Base-by-base conservation (phyloP, 2,797 vertebrate species). In the Apodemus agrarius region DNA sequence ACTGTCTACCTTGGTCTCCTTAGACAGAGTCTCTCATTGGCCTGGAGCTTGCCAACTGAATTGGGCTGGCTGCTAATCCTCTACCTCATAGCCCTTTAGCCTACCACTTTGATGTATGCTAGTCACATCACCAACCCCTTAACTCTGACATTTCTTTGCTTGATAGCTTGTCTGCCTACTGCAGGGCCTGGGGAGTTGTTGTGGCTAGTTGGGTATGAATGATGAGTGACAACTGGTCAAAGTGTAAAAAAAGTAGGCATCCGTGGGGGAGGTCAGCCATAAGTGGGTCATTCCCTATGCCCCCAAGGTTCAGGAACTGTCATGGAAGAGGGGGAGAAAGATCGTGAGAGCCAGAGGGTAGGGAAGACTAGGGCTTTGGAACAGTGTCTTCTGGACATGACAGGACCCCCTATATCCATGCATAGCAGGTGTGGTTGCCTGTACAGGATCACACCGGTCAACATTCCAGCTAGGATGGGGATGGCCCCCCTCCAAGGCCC, bases 161-260 rank as follows among this genome's bases (percentile, higher is more conserved):
- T 75, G 43, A 76, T 54, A 29, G n/a, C 10, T 90, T 88, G 34
- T 90, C 24, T 81, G 59, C 37, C 29, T 40, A 2, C 37, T 19
- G 10, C 22, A 91, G 75, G 82, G 79, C 31, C 31, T 91, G 5
- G 5, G 43, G n/a, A 94, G 37, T n/a, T 57, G 22, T 52, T 57
- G 22, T 52, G 49, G 10, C 49, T 88, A 52, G 84, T 67, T 91
- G 49, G 57, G 69, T 91, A 75, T 91, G n/a, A 96, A 89, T 78
- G 63, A 37, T 63, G 22, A 37, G 0, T 63, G 69, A 90, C 63
- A 52, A n/a, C 6, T 69, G 43, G 43, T 69, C 63, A 52, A 57
- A 81, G 14, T 69, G 21, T 67, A 9, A 21, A 52, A 12, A 24
- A 14, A n/a, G n/a, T 67, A 67, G 67, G 43, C 13, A 12, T 34